Evolutionary conservation across 2,888 invertebrate genomes (phyloP).

Genomic region (Pediacus dermestoides): DNA sequence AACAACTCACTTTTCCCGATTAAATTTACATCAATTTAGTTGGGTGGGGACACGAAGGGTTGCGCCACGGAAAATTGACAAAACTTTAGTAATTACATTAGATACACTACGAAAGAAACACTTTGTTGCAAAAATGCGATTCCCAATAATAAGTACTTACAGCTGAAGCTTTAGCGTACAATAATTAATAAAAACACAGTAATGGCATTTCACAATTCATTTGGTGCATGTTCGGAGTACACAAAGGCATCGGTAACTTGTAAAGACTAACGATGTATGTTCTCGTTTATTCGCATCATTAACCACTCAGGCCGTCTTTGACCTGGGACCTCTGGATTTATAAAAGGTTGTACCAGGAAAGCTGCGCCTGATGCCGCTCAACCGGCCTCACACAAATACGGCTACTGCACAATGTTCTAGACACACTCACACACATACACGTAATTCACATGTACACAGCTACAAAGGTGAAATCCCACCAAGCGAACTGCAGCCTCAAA

Average conservation of each 20-base stretch:
- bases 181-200: constrained; percentile 3
- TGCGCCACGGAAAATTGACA: no score
- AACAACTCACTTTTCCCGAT: no score
- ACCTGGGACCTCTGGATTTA: constrained; percentile 22
- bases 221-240: constrained; percentile 11
- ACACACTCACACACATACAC: no score
- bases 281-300: constrained; percentile 38
- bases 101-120: no score
- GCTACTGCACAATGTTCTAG: constrained; percentile 3
- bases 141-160: no score
- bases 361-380: neutral
- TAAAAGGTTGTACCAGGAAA: constrained; percentile 5
- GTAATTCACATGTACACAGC: neutral
- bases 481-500: neutral
- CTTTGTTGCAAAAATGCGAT: no score
- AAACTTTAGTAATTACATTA: no score
- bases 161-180: no score
- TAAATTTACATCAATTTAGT: no score
- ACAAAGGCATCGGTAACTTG: constrained; percentile 17
- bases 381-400: constrained; percentile 1
- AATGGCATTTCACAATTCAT: constrained; percentile 12
- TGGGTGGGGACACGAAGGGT: no score
- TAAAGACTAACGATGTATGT: constrained; percentile 31
- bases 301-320: constrained; percentile 35
- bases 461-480: neutral